Conservation (phyloP, 2,888 invertebrate species). For the Drosophila fulvimacula region DNA sequence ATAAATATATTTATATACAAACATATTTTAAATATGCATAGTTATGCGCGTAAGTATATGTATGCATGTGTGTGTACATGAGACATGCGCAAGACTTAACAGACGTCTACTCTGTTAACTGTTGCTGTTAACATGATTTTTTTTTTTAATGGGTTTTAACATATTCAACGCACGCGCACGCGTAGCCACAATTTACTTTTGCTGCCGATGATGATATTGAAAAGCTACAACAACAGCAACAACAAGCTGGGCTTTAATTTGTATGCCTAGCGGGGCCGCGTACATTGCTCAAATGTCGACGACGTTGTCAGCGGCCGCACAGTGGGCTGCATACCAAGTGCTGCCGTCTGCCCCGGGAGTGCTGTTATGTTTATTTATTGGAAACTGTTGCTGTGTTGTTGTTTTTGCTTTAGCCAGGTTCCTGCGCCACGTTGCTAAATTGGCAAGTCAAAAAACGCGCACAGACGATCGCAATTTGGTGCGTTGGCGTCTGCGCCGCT, state of each 20-base stretch:
- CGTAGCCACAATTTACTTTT: slow-evolving; percentile 76
- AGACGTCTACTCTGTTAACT: slow-evolving; percentile 30
- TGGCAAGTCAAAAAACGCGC: slow-evolving; percentile 51
- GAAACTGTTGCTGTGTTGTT: slow-evolving; percentile 43
- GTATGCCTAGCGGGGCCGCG: slow-evolving; percentile 59
- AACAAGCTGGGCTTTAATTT: slow-evolving; percentile 54
- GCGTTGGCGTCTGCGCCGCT: slow-evolving; percentile 25
- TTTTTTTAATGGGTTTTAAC: slow-evolving; percentile 24
- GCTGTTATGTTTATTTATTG: slow-evolving; percentile 78
- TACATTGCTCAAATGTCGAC: slow-evolving; percentile 79
- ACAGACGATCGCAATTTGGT: slow-evolving; percentile 47
- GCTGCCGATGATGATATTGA: slow-evolving; percentile 58
- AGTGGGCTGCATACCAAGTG: slow-evolving; percentile 74
- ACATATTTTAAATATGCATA: slow-evolving; percentile 12
- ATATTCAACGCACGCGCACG: slow-evolving; percentile 75
- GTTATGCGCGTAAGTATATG: not conserved
- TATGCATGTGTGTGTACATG: not conserved
- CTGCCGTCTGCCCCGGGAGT: slow-evolving; percentile 44
- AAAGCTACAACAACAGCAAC: slow-evolving; percentile 31
- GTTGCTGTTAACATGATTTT: slow-evolving; percentile 41
- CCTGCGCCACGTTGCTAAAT: slow-evolving; percentile 51
- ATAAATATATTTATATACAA: slow-evolving; percentile 3
- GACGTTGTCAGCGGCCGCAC: slow-evolving; percentile 74
- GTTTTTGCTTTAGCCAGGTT: slow-evolving; percentile 14
- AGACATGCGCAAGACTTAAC: slow-evolving; percentile 35